Evolutionary conservation across 2,797 vertebrate genomes (phyloP), one percentile per base, ranked within the genome.

Genomic region (Saguinus oedipus): DNA sequence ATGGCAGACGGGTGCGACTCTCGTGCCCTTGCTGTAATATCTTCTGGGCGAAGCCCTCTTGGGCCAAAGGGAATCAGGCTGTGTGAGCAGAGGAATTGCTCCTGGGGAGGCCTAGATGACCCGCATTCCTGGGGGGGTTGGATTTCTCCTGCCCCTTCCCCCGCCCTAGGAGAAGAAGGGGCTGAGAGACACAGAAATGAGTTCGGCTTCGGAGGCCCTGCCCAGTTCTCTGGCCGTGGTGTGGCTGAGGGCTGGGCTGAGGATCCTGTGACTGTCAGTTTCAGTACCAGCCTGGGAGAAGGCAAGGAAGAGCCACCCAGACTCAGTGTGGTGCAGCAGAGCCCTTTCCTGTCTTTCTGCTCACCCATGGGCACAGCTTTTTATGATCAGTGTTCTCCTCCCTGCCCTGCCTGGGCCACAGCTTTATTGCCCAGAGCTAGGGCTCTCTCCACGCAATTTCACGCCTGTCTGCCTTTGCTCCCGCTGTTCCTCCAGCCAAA

Each of bases 401-500:
- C 95, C 95, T 91, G 70, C 94, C 90, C 86, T 85, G 76, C 87
- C 93, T 20, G 79, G 75, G 68, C 93, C 36, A 83, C 88, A 30
- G 97, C 97, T 95, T 97, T 97, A 97, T 93, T 83, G 97, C 97
- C 83, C 92, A 97, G 86, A 93, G 94, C 95, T 93, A 92, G 92
- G 96, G 57, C 95, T 95, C 88, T 79, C 97, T 96, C 96, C 97
- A 97, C 97, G 88, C 97, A 98, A 98, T 98, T 98, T 98, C 97
- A 98, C 97, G 97, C 97, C 95, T 98, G 96, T 97, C 88, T 98
- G 97, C 96, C 78, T 97, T 96, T 86, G 95, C 97, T 94, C 88
- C 90, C 76, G 97, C 97, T 88, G 93, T 94, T 85, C 96, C 95
- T 93, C 83, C 93, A 88, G 88, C 94, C 92, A 96, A 97, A 97